phyloP scores from a whole-genome alignment of 2,113 vertebrate species.

The Prietella phreatophila region DNA sequence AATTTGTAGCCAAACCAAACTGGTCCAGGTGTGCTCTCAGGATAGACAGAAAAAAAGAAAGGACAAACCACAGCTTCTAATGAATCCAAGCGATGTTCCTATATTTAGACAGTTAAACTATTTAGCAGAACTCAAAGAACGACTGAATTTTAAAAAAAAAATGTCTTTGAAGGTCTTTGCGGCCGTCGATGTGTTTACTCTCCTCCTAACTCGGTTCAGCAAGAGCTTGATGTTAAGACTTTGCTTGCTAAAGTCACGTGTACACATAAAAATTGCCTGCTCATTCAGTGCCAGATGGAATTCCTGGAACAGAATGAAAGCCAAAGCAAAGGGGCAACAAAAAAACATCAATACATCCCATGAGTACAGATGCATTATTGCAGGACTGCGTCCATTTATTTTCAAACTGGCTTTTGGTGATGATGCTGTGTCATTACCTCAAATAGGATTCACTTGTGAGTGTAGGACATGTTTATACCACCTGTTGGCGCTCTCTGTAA shows the following conservation, averaged over 20 bases:
- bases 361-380: neutral
- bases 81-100: conserved; percentile 1
- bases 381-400: neutral
- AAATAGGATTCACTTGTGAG: neutral
- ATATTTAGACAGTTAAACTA: neutral
- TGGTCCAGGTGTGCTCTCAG: neutral
- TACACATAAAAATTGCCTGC: neutral
- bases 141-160: neutral
- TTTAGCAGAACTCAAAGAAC: neutral
- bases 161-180: neutral
- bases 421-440: neutral
- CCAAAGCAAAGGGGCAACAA: neutral
- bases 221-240: neutral
- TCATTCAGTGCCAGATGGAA: neutral
- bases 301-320: neutral
- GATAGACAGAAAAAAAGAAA: neutral
- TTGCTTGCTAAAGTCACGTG: neutral
- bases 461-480: neutral
- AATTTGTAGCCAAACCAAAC: neutral
- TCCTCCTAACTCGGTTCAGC: neutral
- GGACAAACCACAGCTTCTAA: neutral
- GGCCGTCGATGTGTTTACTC: neutral
- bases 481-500: neutral
- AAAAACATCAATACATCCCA: neutral
- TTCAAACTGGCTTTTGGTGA: neutral